These are phyloP conservation scores for Drosophila murphyi DNA, from an alignment of 1,140 invertebrate species.

Conservation along the genomic window DNA sequence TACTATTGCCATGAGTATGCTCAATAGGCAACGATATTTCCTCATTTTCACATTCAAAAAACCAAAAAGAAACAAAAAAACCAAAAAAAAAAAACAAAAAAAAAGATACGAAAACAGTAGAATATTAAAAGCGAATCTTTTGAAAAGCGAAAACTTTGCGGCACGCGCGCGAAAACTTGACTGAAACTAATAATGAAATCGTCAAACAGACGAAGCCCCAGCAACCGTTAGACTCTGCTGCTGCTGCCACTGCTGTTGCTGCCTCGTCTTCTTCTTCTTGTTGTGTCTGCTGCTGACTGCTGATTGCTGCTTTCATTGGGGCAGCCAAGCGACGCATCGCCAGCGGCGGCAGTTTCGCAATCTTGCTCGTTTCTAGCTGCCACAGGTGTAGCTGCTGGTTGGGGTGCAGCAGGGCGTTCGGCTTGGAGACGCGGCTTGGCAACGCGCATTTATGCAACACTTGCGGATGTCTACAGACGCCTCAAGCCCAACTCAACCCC, in stretches of 20 bases:
- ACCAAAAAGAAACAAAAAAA: conserved; percentile 1
- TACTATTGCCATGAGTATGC: conserved; percentile 57
- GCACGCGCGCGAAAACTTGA: conserved; percentile 58
- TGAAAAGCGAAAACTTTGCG: conserved; percentile 13
- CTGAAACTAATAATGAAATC: conserved; percentile 73
- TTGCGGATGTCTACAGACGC: conserved; percentile 41
- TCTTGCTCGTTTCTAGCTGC: conserved; percentile 39
- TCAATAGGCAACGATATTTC: conserved; percentile 27
- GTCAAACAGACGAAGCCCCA: conserved; percentile 14
- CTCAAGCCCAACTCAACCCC: not conserved
- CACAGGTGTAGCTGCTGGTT: not conserved
- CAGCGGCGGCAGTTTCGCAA: conserved; percentile 62
- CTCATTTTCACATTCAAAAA: conserved; percentile 43
- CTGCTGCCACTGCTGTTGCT: not conserved
- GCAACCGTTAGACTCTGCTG: conserved; percentile 10
- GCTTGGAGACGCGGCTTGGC: not conserved
- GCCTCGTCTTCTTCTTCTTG: conserved; percentile 10
- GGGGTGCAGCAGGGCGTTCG: not conserved
- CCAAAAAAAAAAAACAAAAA: conserved; percentile 11
- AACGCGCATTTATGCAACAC: conserved; percentile 71
- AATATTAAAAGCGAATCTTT: conserved; percentile 8
- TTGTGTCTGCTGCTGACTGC: conserved; percentile 13
- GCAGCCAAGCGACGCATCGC: conserved; percentile 72
- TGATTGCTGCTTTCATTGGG: conserved; percentile 62
- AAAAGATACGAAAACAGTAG: not conserved